These are phyloP conservation scores for Rhinella marina DNA, from an alignment of 2,797 vertebrate genomes.

Conservation along the genomic window DNA sequence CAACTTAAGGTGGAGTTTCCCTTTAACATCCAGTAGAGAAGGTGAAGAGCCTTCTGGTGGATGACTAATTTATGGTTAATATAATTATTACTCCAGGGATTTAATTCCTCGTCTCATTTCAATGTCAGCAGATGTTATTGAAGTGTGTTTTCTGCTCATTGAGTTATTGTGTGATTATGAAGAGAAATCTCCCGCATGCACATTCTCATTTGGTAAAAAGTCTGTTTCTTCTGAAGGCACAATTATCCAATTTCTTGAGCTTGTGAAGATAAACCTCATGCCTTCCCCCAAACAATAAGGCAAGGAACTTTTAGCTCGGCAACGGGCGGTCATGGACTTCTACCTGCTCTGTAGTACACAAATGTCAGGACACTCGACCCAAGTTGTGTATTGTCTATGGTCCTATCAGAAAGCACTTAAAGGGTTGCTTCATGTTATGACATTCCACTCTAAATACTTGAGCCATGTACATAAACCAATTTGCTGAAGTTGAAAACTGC, in stretches of 20 bases:
- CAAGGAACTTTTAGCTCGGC: no score
- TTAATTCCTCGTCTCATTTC: background rate
- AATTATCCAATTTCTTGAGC: background rate
- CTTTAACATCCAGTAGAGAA: no score
- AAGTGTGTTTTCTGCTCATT: background rate
- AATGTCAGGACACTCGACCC: slow-evolving; percentile 31
- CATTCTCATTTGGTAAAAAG: background rate
- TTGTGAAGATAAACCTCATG: background rate
- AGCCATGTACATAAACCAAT: background rate
- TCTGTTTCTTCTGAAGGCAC: background rate
- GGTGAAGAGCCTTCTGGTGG: no score
- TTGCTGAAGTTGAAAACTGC: background rate
- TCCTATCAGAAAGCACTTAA: background rate
- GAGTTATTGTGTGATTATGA: background rate
- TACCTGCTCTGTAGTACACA: background rate
- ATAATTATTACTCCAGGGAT: background rate
- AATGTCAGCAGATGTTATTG: background rate
- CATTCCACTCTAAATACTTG: background rate
- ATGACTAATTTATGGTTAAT: background rate
- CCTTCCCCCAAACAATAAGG: background rate
- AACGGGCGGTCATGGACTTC: background rate
- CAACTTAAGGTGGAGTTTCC: no score
- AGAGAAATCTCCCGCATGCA: background rate
- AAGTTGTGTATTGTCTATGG: background rate
- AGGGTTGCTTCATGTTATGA: background rate